Percentiles rank a stretch among this genome's conserved stretches.
These are phyloP conservation scores for Oophaga sylvatica DNA, from an alignment of 2,797 vertebrate species.

Conservation along the genomic window DNA sequence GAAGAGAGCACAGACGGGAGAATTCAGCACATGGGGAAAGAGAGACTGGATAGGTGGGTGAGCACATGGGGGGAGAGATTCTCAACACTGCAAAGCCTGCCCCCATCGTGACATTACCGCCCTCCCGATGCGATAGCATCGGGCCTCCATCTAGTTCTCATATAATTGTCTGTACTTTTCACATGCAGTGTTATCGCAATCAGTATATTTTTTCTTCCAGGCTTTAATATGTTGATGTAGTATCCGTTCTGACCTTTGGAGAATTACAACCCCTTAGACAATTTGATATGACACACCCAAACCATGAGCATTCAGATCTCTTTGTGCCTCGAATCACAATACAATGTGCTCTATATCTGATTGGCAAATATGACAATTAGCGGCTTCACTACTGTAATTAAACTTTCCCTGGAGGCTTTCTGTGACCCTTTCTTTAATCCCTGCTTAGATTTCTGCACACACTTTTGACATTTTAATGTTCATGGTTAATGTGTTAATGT, in stretches of 20 bases:
- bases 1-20: too few species aligned
- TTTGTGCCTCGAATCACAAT: background rate
- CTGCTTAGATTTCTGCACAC: background rate
- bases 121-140: too few species aligned
- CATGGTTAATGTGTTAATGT: background rate
- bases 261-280: background rate
- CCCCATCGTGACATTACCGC: too few species aligned
- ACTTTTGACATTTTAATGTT: background rate
- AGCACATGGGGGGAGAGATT: too few species aligned
- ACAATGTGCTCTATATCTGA: constrained; percentile 4
- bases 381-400: background rate
- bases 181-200: background rate
- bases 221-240: too few species aligned
- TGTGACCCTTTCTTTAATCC: constrained; percentile 5
- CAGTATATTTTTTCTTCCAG: background rate
- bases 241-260: background rate
- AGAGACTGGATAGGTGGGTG: too few species aligned
- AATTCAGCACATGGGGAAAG: too few species aligned
- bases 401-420: background rate
- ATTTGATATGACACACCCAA: too few species aligned
- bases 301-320: background rate
- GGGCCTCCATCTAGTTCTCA: too few species aligned
- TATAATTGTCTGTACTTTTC: background rate
- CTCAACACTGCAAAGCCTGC: too few species aligned
- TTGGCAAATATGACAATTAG: constrained; percentile 14